These are phyloP conservation scores for Myotis brandtii DNA, from an alignment of 2,113 vertebrate genomes.

Conservation along the genomic window DNA sequence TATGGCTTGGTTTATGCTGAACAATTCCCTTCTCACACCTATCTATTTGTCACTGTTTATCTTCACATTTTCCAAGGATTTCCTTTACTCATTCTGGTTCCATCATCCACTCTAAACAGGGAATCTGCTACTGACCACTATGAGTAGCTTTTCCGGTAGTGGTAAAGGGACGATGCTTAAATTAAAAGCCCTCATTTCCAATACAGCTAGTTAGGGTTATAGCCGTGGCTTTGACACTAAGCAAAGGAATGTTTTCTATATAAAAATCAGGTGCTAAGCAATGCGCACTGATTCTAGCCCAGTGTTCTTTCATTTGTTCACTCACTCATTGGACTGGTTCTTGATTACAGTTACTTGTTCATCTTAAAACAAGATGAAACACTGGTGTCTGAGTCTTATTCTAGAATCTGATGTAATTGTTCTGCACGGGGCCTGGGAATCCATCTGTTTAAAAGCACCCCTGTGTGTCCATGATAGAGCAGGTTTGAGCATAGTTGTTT, in stretches of 20 bases:
- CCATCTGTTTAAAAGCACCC: background rate
- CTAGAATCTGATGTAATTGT: background rate
- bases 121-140: background rate
- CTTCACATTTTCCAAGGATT: background rate
- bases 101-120: background rate
- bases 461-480: background rate
- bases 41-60: conserved; percentile 28
- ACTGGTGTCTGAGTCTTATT: background rate
- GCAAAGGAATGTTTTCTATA: background rate
- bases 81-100: background rate
- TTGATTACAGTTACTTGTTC: background rate
- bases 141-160: background rate
- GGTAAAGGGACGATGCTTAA: background rate
- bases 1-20: background rate
- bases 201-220: background rate
- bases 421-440: background rate
- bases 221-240: background rate
- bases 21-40: background rate
- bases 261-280: background rate
- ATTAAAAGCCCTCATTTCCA: background rate
- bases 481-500: background rate
- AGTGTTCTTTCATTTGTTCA: background rate
- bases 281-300: background rate
- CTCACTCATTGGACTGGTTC: background rate
- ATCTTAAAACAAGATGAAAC: background rate